Percentiles rank a stretch among this genome's conserved stretches.
These are phyloP conservation scores for Molossus alvarezi DNA, from an alignment of 2,797 vertebrate genomes.

Conservation along the genomic window DNA sequence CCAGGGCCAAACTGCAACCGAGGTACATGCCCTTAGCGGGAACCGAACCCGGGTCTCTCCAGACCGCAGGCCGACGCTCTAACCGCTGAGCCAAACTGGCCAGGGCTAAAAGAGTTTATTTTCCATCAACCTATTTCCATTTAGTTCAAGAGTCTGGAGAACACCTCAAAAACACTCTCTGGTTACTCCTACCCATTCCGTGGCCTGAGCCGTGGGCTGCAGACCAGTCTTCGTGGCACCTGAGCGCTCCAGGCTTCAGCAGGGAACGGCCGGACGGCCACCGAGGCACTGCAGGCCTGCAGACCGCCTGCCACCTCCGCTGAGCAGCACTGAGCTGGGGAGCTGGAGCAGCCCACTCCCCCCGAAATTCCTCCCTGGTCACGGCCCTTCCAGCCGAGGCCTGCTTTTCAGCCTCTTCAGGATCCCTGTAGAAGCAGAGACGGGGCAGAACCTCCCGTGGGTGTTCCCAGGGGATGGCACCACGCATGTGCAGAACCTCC, in stretches of 20 bases:
- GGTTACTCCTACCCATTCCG: neutral
- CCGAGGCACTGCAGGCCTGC: neutral
- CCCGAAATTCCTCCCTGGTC: neutral
- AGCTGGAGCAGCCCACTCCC: neutral
- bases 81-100: too few relatives aligned
- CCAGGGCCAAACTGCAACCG: too few relatives aligned
- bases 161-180: neutral
- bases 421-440: neutral
- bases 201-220: neutral
- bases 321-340: neutral
- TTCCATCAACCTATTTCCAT: neutral
- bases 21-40: too few relatives aligned
- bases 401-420: neutral
- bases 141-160: neutral
- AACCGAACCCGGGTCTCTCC: too few relatives aligned
- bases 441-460: neutral
- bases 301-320: rapidly evolving
- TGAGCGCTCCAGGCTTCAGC: neutral
- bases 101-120: too few relatives aligned
- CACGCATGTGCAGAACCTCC: neutral
- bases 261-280: neutral
- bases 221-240: neutral
- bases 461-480: neutral
- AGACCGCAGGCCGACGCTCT: too few relatives aligned
- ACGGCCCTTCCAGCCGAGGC: neutral